Percentiles rank a stretch among this genome's conserved stretches.
Conservation (phyloP, 2,797 vertebrate genomes). For the Alcedo atthis region DNA sequence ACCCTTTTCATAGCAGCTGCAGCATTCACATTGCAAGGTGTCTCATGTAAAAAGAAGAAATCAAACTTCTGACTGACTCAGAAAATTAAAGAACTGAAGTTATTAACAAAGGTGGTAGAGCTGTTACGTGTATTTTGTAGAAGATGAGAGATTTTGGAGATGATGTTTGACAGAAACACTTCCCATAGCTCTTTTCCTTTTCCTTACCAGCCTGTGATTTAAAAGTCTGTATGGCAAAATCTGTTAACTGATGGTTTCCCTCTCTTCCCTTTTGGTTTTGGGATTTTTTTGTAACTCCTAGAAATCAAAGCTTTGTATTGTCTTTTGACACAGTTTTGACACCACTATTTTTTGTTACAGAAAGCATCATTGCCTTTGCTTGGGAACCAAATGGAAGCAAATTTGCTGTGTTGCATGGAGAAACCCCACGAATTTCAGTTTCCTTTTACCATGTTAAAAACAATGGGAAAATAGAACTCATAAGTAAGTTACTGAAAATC, state of each 20-base stretch:
- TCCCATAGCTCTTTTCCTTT: not conserved
- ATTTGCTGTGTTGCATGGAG: conserved; percentile 96
- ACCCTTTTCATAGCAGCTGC: not conserved
- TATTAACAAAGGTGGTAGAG: not conserved
- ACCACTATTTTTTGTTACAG: conserved; percentile 67
- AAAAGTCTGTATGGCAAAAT: not conserved
- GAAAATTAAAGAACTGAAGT: not conserved
- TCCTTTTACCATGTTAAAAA: conserved; percentile 98
- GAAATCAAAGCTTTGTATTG: not conserved
- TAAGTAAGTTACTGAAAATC: conserved; percentile 84
- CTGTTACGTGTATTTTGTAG: not conserved
- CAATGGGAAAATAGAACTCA: conserved; percentile 97
- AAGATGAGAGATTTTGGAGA: not conserved
- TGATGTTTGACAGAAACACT: not conserved
- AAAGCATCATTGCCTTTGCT: conserved; percentile 96
- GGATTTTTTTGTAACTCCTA: not conserved
- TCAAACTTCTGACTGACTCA: not conserved
- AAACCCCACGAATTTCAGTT: conserved; percentile 90
- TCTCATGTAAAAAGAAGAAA: not conserved
- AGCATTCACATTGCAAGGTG: not conserved
- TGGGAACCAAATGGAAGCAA: conserved; percentile 99
- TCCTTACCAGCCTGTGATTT: not conserved
- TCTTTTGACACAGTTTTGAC: not conserved
- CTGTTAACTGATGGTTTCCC: not conserved
- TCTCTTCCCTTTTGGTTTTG: not conserved